phyloP scores from a whole-genome alignment of 92 coral and sea anemone genomes.

The Chrysogorgia sp. region DNA sequence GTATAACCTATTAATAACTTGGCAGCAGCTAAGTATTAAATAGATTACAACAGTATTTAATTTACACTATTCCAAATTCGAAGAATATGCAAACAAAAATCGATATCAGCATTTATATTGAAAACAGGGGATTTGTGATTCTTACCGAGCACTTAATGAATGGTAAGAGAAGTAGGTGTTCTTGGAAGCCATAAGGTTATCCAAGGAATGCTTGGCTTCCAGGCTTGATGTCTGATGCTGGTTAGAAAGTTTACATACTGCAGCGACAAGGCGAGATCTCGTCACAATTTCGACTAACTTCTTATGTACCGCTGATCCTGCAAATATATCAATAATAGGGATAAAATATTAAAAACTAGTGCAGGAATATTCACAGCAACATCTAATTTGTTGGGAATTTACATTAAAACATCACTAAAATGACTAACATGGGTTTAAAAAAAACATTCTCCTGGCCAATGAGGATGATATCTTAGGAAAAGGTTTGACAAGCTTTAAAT shows the following conservation, averaged over 20 bases:
- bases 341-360: neutral
- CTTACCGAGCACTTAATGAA: constrained; percentile 54
- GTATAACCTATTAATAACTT: too few species aligned
- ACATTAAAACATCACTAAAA: neutral
- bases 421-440: constrained; percentile 1
- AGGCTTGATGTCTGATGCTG: constrained; percentile 55
- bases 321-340: constrained; percentile 12
- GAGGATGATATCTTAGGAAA: neutral
- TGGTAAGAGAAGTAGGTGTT: constrained; percentile 55
- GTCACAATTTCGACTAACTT: constrained; percentile 50
- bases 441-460: constrained; percentile 5
- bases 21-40: too few species aligned
- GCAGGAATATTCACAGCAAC: neutral
- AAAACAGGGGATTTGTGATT: neutral
- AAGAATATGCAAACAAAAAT: too few species aligned
- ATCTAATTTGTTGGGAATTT: constrained; percentile 6
- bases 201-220: constrained; percentile 55
- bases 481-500: neutral
- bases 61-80: too few species aligned
- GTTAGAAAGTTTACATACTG: constrained; percentile 46
- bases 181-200: constrained; percentile 52
- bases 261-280: constrained; percentile 47
- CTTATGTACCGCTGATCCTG: constrained; percentile 50
- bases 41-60: too few species aligned
- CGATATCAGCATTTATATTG: too few species aligned